phyloP scores from a whole-genome alignment of 2,888 invertebrate genomes.

The Leucania comma region DNA sequence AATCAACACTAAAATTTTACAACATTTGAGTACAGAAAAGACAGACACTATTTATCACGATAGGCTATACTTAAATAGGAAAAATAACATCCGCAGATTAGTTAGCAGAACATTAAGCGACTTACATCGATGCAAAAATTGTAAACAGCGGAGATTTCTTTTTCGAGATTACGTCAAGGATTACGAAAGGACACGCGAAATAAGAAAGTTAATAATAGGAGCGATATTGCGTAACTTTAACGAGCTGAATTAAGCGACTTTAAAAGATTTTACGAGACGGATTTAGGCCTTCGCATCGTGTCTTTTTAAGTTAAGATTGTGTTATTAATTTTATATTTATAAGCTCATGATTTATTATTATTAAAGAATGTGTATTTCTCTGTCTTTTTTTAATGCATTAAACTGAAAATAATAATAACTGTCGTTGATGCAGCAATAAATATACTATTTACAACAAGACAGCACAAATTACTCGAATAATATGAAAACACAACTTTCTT shows the following conservation, averaged over 20 bases:
- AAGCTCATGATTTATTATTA: neutral
- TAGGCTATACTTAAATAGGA: too few relatives aligned
- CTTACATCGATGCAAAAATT: neutral
- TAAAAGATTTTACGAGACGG: constrained; percentile 1
- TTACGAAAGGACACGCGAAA: constrained; percentile 48
- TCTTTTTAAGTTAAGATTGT: neutral
- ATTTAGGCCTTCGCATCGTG: neutral
- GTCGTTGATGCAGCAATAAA: neutral
- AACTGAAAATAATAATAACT: neutral
- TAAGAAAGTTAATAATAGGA: constrained; percentile 38
- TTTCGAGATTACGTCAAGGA: constrained; percentile 36
- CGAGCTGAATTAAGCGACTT: constrained; percentile 13
- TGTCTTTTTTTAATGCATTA: neutral
- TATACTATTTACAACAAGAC: neutral
- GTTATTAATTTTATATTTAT: neutral
- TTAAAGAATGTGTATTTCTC: neutral
- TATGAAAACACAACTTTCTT: neutral
- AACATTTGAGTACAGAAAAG: too few relatives aligned
- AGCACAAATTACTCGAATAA: neutral
- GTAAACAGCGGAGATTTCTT: constrained; percentile 3
- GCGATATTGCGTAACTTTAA: constrained; percentile 23
- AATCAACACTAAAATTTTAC: too few relatives aligned
- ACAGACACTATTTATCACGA: too few relatives aligned
- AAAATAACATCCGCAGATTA: too few relatives aligned
- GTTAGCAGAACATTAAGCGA: too few relatives aligned